These are phyloP conservation scores for Oxytorus armatus DNA, from an alignment of 2,888 invertebrate species.

Conservation along the genomic window DNA sequence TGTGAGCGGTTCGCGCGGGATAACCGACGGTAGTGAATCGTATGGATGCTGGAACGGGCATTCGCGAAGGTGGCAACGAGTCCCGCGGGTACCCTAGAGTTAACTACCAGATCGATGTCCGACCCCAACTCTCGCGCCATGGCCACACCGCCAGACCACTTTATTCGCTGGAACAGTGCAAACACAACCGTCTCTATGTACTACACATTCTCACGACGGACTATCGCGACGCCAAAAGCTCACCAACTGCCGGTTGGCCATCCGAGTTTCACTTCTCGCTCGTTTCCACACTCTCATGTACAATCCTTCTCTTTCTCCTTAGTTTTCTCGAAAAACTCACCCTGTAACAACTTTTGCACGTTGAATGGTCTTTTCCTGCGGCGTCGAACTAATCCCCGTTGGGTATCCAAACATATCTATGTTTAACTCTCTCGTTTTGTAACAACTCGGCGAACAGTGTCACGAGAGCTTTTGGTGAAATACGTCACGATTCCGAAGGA, in stretches of 20 bases:
- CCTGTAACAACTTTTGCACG: slow-evolving; percentile 59
- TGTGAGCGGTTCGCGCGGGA: slow-evolving; percentile 67
- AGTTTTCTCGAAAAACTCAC: slow-evolving; percentile 54
- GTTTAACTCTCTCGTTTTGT: slow-evolving; percentile 10
- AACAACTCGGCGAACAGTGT: slow-evolving; percentile 34
- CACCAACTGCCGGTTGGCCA: slow-evolving; percentile 33
- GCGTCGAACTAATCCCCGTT: slow-evolving; percentile 58
- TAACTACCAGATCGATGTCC: slow-evolving; percentile 84
- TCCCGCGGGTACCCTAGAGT: slow-evolving; percentile 82
- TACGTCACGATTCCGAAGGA: neutral
- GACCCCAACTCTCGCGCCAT: slow-evolving; percentile 75
- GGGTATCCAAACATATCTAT: slow-evolving; percentile 45
- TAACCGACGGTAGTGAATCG: slow-evolving; percentile 72
- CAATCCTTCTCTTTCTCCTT: slow-evolving; percentile 20
- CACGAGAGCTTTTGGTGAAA: slow-evolving; percentile 40
- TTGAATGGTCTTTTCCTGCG: slow-evolving; percentile 31
- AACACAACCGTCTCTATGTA: neutral
- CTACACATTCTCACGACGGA: neutral
- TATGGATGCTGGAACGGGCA: slow-evolving; percentile 72
- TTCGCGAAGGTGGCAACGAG: slow-evolving; percentile 81
- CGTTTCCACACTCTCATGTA: slow-evolving; percentile 20
- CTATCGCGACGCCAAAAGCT: slow-evolving; percentile 42
- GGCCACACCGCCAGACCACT: slow-evolving; percentile 65
- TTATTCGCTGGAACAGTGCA: slow-evolving; percentile 56
- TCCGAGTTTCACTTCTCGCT: slow-evolving; percentile 52